Evolutionary conservation across 2,888 invertebrate species (phyloP).

Genomic region (Drepanosiphum platanoidis): DNA sequence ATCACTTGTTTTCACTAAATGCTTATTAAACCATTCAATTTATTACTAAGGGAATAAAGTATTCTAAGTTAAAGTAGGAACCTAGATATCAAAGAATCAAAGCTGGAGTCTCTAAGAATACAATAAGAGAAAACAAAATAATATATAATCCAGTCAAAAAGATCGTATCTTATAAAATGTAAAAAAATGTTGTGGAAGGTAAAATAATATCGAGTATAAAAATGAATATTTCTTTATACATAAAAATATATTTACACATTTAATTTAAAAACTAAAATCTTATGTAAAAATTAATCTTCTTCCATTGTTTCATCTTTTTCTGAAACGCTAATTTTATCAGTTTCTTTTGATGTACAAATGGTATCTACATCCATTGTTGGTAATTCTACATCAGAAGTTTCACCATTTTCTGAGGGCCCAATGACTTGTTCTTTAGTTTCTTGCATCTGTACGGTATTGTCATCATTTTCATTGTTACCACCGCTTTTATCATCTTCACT

Average conservation of each 20-base stretch:
- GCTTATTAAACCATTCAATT: no score
- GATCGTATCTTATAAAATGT: no score
- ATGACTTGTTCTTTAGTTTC: neutral
- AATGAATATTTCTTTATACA: neutral
- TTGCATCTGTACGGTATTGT: neutral
- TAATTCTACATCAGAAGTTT: neutral
- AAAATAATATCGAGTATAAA: neutral
- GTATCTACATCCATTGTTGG: slow-evolving; percentile 33
- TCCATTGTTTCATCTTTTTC: slow-evolving; percentile 9
- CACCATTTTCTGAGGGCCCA: neutral
- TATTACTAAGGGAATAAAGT: no score
- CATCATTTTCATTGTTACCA: neutral
- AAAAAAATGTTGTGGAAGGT: no score
- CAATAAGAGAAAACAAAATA: no score
- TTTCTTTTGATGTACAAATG: neutral
- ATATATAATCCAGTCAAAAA: no score
- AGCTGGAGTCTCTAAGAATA: no score
- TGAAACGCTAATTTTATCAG: neutral
- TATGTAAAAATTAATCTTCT: slow-evolving; percentile 21
- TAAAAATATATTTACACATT: neutral
- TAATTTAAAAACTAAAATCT: no score
- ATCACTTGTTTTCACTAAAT: no score
- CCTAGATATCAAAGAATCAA: no score
- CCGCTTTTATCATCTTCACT: neutral
- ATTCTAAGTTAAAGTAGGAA: no score